Percentiles rank a stretch among this genome's conserved stretches.
phyloP scores from a whole-genome alignment of 1,140 invertebrate species.

The Trinorchestia longiramus region DNA sequence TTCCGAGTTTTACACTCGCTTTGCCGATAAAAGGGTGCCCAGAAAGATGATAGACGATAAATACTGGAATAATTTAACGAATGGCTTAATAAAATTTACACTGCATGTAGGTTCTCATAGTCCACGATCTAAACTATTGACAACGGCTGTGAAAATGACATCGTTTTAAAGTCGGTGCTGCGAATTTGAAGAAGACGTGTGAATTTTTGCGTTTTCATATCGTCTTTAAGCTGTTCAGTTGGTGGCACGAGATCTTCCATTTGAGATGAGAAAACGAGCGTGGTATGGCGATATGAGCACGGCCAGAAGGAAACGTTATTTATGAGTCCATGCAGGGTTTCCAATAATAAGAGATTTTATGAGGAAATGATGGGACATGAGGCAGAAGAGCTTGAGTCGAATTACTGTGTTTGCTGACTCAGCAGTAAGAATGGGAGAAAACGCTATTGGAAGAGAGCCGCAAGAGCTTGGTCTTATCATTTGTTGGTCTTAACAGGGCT shows the following conservation, averaged over 20 bases:
- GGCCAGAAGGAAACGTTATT: background rate
- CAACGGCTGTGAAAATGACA: background rate
- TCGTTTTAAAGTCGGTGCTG: background rate
- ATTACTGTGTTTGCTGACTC: conserved; percentile 7
- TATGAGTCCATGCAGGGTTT: background rate
- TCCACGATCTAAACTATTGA: background rate
- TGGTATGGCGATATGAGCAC: background rate
- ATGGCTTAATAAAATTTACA: background rate
- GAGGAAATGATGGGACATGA: background rate
- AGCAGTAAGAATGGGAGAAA: background rate
- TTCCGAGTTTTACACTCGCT: background rate
- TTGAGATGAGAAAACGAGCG: background rate
- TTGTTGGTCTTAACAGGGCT: background rate
- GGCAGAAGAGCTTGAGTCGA: conserved; percentile 5
- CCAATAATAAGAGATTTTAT: conserved; percentile 10
- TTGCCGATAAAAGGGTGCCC: background rate
- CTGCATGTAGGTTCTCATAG: background rate
- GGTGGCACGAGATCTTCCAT: background rate
- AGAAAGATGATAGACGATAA: background rate
- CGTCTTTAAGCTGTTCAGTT: background rate
- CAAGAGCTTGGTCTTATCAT: background rate
- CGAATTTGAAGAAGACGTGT: background rate
- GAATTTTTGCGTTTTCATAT: background rate
- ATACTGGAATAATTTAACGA: background rate
- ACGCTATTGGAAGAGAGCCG: background rate